These are phyloP conservation scores for Platysternon megacephalum DNA, from an alignment of 2,113 vertebrate species.

Conservation along the genomic window DNA sequence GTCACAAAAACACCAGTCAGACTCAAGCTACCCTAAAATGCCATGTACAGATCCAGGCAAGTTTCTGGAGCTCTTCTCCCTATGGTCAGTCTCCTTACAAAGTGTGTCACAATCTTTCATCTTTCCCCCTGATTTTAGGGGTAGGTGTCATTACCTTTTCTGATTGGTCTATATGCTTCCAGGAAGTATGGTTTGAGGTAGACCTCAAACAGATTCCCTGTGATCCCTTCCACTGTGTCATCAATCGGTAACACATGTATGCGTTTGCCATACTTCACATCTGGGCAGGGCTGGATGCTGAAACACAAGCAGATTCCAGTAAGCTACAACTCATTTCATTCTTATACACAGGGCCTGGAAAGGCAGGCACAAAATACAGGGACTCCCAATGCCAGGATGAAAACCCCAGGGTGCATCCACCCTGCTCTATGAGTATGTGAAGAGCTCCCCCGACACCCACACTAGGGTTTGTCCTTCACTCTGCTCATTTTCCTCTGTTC, in stretches of 20 bases:
- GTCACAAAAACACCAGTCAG: background rate
- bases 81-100: background rate
- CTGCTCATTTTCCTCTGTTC: background rate
- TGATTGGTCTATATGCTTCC: slow-evolving; percentile 98
- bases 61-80: background rate
- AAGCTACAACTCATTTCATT: slow-evolving; percentile 29
- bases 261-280: slow-evolving; percentile 98
- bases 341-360: slow-evolving; percentile 22
- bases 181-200: slow-evolving; percentile 99
- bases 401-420: background rate
- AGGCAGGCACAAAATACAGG: background rate
- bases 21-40: background rate
- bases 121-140: background rate
- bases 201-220: slow-evolving; percentile 98
- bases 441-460: background rate
- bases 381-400: background rate
- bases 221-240: slow-evolving; percentile 98
- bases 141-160: slow-evolving; percentile 87
- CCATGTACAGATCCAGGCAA: fast-evolving
- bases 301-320: slow-evolving; percentile 67
- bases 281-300: slow-evolving; percentile 99
- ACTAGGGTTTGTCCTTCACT: background rate
- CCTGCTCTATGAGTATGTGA: background rate
- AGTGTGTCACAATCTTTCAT: fast-evolving
- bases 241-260: slow-evolving; percentile 98